Conservation (phyloP, 2,113 vertebrate genomes). For the Onychorhynchus coronatus region DNA sequence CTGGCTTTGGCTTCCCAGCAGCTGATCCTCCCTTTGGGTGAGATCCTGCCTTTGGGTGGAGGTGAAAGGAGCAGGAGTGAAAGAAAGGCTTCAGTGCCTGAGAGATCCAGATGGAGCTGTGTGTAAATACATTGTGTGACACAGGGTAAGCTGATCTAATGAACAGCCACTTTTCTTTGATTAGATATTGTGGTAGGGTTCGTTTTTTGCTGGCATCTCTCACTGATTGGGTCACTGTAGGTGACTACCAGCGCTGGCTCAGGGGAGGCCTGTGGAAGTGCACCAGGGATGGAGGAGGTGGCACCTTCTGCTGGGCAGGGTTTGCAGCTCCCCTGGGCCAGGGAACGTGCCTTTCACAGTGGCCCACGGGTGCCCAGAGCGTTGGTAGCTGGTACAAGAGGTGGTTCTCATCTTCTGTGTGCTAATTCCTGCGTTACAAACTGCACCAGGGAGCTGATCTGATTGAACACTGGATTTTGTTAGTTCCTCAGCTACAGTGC, state of each 20-base stretch:
- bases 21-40: neutral
- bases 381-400: neutral
- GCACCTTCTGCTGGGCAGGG: neutral
- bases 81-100: neutral
- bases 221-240: rapidly evolving
- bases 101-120: neutral
- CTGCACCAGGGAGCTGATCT: neutral
- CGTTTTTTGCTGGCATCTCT: neutral
- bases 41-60: neutral
- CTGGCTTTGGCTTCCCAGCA: neutral
- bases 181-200: neutral
- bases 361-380: no score
- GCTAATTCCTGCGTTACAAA: neutral
- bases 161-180: neutral
- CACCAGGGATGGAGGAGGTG: neutral
- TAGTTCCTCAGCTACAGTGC: neutral
- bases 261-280: neutral
- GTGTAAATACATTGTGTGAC: neutral
- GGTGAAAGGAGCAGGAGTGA: neutral
- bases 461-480: neutral
- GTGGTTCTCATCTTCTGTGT: rapidly evolving
- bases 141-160: neutral
- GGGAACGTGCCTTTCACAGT: rapidly evolving
- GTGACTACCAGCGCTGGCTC: neutral
- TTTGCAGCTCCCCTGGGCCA: neutral